phyloP scores from a whole-genome alignment of 2,888 invertebrate species.

The Luperina nickerlii region DNA sequence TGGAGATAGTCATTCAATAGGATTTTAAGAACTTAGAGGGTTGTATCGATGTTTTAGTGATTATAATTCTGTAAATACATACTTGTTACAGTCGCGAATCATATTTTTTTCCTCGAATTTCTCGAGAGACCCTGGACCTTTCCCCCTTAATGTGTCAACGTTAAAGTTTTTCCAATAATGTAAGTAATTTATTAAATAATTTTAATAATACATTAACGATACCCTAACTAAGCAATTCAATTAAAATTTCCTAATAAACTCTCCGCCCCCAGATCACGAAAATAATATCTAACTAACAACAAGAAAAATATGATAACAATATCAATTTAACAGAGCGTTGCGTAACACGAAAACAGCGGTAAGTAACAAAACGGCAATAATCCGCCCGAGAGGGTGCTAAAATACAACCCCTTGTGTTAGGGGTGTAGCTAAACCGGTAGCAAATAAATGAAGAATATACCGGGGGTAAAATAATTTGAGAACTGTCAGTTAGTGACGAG shows the following conservation, averaged over 20 bases:
- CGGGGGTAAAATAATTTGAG: not conserved
- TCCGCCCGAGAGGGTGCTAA: conserved; percentile 44
- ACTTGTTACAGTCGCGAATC: no score
- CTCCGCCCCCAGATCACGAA: not conserved
- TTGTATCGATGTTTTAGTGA: no score
- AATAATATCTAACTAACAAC: conserved; percentile 13
- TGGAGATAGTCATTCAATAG: no score
- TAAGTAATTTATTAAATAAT: no score
- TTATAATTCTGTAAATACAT: no score
- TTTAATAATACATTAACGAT: not conserved
- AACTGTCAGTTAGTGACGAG: not conserved
- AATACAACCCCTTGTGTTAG: conserved; percentile 28
- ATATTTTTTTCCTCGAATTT: no score
- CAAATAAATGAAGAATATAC: not conserved
- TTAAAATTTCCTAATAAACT: conserved; percentile 7
- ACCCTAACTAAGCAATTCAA: not conserved
- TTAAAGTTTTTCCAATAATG: no score
- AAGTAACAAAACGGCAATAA: conserved; percentile 51
- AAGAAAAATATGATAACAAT: conserved; percentile 39
- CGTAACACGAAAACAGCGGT: conserved; percentile 34
- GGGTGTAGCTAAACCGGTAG: conserved; percentile 7
- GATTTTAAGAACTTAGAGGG: no score
- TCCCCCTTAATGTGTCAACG: no score
- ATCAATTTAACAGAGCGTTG: conserved; percentile 46
- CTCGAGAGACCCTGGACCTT: no score